Base-by-base conservation (phyloP, 1,140 invertebrate genomes). In the Phthorimaea operculella region DNA sequence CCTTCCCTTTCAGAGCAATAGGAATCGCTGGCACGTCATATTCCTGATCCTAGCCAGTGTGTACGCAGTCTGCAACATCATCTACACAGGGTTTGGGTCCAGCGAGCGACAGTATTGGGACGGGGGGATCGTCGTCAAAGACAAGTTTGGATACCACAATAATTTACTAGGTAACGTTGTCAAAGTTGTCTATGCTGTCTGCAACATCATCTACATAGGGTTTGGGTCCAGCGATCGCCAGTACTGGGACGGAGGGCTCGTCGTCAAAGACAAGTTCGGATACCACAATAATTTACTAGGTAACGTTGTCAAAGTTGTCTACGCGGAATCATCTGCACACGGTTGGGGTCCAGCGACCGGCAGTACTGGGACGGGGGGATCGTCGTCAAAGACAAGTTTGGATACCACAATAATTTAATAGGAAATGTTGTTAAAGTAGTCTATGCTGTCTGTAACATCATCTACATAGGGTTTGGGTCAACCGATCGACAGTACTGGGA, bases 91-190 rank as follows among this genome's bases (percentile, higher is more conserved):
- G 0, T 62, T 69, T 1, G 70, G 57, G 0, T 68, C 58, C 48
- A 64, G 65, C 8, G 68, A 72, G 1, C 52, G 74, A 17, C 71
- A 74, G 14, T 42, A 47, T 0, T 81, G 78, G 78, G 76, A 77
- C 39, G 42, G 51, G n/a, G 53, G 60, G 0, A 45, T 17, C 0
- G n/a, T 50, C 16, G 3, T 47, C 2, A 58, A 51, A 34, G 58
- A 52, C 6, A 66, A 68, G 36, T 63, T 70, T 51, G 70, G 66
- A 50, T 76, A 76, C 45, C 69, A 66, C 33, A 80, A 75, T 48
- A 64, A 66, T 57, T 59, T 52, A 17, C 54, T 54, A 11, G 52
- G 52, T 60, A 52, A 28, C n/a, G n/a, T n/a, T n/a, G n/a, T n/a
- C n/a, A n/a, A n/a, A n/a, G n/a, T n/a, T n/a, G n/a, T n/a, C n/a